Conservation (phyloP, 2,888 invertebrate genomes). For the Plusia festucae region DNA sequence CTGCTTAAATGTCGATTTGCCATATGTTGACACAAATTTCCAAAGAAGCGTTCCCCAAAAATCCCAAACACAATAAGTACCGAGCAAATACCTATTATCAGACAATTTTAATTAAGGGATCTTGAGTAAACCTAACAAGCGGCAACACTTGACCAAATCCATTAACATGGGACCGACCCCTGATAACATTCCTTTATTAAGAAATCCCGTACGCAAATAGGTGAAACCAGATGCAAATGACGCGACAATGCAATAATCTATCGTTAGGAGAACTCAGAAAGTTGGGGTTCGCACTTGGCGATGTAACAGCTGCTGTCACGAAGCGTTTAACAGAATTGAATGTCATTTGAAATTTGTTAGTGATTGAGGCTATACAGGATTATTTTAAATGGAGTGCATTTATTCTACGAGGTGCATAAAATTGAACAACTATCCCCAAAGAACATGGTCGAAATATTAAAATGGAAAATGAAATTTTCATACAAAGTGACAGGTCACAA, state of each 20-base stretch:
- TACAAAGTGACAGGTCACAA: too few species aligned
- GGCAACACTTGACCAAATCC: constrained; percentile 45
- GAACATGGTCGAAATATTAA: too few species aligned
- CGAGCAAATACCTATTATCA: not conserved
- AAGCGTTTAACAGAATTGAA: constrained; percentile 5
- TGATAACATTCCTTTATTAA: constrained; percentile 50
- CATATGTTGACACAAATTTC: not conserved
- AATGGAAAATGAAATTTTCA: too few species aligned
- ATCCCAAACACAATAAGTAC: not conserved
- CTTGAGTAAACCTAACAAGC: constrained; percentile 9
- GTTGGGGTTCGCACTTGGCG: constrained; percentile 60
- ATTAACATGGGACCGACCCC: constrained; percentile 44
- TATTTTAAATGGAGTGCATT: too few species aligned
- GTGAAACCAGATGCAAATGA: constrained; percentile 79
- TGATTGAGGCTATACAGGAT: too few species aligned
- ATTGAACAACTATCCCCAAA: too few species aligned
- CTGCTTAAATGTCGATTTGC: not conserved
- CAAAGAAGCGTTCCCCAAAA: not conserved
- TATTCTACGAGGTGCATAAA: too few species aligned
- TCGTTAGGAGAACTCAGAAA: constrained; percentile 55
- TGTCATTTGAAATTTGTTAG: constrained; percentile 10
- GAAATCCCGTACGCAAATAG: constrained; percentile 63
- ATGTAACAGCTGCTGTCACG: constrained; percentile 46
- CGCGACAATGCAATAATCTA: constrained; percentile 78
- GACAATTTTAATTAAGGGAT: constrained; percentile 24